Conservation (phyloP, 2,113 vertebrate genomes). For the Gymnobelideus leadbeateri region DNA sequence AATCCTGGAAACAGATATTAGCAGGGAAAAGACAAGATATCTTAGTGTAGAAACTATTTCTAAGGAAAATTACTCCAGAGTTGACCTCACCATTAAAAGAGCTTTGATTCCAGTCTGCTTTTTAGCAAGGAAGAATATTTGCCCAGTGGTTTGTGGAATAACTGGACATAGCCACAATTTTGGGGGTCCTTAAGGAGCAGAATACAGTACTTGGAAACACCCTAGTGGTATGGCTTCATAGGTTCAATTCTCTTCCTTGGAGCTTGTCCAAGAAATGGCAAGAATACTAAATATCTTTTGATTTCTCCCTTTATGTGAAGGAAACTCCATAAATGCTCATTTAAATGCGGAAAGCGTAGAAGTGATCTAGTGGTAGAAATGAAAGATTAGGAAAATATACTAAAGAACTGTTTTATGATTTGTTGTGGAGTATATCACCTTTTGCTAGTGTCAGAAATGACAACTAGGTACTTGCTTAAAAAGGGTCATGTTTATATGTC, state of each 20-base stretch:
- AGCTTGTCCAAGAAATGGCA: neutral
- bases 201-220: neutral
- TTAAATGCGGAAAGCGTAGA: slow-evolving; percentile 17
- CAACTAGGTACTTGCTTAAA: neutral
- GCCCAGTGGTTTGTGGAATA: neutral
- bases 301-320: slow-evolving; percentile 1
- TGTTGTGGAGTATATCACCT: slow-evolving; percentile 10
- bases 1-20: neutral
- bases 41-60: neutral
- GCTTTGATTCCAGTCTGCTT: neutral
- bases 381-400: slow-evolving; percentile 23
- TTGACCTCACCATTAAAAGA: neutral
- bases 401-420: slow-evolving; percentile 22
- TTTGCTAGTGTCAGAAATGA: slow-evolving; percentile 35
- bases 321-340: neutral
- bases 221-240: neutral
- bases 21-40: neutral
- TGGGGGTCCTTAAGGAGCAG: neutral
- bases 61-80: neutral
- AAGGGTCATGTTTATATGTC: neutral
- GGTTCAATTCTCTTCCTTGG: neutral
- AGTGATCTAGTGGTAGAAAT: slow-evolving; percentile 23
- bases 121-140: neutral
- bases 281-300: slow-evolving; percentile 30
- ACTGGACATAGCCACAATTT: neutral